Evolutionary conservation across 2,113 vertebrate species (phyloP).

Genomic region (Scomber scombrus): DNA sequence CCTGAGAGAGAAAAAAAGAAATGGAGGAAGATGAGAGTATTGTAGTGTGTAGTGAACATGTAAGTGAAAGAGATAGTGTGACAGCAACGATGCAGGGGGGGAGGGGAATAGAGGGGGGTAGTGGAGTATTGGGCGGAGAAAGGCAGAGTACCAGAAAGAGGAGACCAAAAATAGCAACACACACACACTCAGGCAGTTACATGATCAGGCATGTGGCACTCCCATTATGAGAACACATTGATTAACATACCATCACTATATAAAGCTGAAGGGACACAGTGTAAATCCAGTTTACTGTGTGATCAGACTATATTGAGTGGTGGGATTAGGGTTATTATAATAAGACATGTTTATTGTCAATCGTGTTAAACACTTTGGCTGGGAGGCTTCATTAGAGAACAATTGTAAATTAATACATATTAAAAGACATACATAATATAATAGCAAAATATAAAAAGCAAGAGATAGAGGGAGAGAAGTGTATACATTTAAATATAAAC

Average conservation of each 20-base stretch:
- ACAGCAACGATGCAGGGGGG: constrained; percentile 37
- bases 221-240: constrained; percentile 25
- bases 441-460: too few relatives aligned
- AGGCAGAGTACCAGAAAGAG: constrained; percentile 41
- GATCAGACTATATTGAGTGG: too few relatives aligned
- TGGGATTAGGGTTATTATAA: too few relatives aligned
- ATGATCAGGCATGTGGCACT: constrained; percentile 55
- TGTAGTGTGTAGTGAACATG: not conserved
- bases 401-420: too few relatives aligned
- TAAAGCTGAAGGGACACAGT: not conserved
- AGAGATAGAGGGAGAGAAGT: too few relatives aligned
- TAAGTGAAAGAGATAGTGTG: constrained; percentile 13
- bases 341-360: too few relatives aligned
- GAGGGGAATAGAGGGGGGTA: not conserved
- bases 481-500: too few relatives aligned
- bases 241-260: constrained; percentile 35
- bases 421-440: too few relatives aligned
- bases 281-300: too few relatives aligned
- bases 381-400: too few relatives aligned
- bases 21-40: not conserved
- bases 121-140: not conserved
- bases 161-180: constrained; percentile 74
- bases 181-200: constrained; percentile 54
- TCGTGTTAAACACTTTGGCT: too few relatives aligned
- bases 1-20: constrained; percentile 77